These are phyloP conservation scores for Aurelia coerulea DNA, from an alignment of 30 jellyfish, hydroid and myxozoan species.

Conservation along the genomic window DNA sequence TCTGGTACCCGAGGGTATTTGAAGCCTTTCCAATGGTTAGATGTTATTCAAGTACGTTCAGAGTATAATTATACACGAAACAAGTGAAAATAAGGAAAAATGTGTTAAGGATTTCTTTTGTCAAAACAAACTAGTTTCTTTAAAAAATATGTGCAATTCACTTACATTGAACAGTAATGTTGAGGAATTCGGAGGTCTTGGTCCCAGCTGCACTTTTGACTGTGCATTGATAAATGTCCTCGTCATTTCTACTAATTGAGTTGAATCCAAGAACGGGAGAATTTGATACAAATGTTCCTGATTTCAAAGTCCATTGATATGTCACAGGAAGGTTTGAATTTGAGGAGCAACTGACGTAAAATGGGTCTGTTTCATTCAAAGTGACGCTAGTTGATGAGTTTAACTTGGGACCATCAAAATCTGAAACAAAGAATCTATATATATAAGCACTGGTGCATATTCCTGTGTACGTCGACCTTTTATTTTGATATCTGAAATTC, in stretches of 20 bases:
- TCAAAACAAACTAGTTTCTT: too few species aligned
- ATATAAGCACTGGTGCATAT: too few species aligned
- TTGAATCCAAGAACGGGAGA: neutral
- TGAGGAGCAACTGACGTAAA: slow-evolving; percentile 11
- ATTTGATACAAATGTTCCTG: slow-evolving; percentile 5
- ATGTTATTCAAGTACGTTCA: too few species aligned
- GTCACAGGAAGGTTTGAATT: slow-evolving; percentile 17
- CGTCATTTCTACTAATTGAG: slow-evolving; percentile 15
- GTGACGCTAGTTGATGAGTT: slow-evolving; percentile 11
- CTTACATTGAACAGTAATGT: slow-evolving; percentile 45
- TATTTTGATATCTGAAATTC: too few species aligned
- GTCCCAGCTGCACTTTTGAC: slow-evolving; percentile 48
- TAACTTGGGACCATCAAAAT: neutral
- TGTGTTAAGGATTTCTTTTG: too few species aligned
- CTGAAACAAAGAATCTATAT: too few species aligned
- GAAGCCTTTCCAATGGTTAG: too few species aligned
- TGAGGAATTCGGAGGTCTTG: neutral
- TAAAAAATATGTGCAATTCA: neutral
- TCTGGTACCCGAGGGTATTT: too few species aligned
- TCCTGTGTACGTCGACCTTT: too few species aligned
- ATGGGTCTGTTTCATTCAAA: slow-evolving; percentile 20
- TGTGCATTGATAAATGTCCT: slow-evolving; percentile 26
- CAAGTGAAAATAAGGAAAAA: too few species aligned
- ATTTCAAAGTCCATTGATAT: slow-evolving; percentile 1
- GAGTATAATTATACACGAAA: too few species aligned